Evolutionary conservation across 2,888 invertebrate species (phyloP).

Genomic region (Cantharis nigra): DNA sequence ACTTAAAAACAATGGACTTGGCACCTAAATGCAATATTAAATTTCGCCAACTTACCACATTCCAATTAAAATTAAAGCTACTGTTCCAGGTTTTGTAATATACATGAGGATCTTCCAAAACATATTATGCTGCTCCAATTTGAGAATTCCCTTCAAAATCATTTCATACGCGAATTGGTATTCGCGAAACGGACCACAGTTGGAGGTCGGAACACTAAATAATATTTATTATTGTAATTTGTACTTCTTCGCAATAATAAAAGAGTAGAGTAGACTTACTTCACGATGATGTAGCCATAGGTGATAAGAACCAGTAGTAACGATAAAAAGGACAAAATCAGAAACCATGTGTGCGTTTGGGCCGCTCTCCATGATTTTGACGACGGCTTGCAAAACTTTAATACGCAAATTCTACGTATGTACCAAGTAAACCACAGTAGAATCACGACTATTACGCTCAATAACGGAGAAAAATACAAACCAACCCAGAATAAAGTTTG

Average conservation of each 20-base stretch:
- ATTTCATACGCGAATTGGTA: conserved; percentile 63
- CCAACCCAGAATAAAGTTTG: conserved; percentile 80
- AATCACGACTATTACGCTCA: conserved; percentile 66
- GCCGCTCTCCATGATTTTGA: conserved; percentile 70
- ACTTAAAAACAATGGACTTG: conserved; percentile 49
- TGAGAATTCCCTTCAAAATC: conserved; percentile 61
- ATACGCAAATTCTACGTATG: conserved; percentile 64
- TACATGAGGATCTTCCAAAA: conserved; percentile 58
- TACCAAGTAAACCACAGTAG: conserved; percentile 77
- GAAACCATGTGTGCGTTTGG: conserved; percentile 76
- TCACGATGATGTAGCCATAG: conserved; percentile 68
- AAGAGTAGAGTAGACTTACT: conserved; percentile 53
- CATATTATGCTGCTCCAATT: conserved; percentile 55
- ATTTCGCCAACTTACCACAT: conserved; percentile 59
- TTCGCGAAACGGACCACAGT: conserved; percentile 69
- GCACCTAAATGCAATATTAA: neutral
- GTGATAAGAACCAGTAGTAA: conserved; percentile 64
- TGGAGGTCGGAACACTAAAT: conserved; percentile 59
- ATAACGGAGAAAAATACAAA: conserved; percentile 71
- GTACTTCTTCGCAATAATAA: no score
- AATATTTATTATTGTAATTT: no score
- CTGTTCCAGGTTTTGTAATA: conserved; percentile 64
- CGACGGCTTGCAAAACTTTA: conserved; percentile 71
- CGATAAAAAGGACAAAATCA: conserved; percentile 69
- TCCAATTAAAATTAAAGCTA: conserved; percentile 63